Evolutionary conservation across 1,140 invertebrate species (phyloP), one percentile per base, ranked within the genome.

Genomic region (Hyposmocoma kahamanoa): DNA sequence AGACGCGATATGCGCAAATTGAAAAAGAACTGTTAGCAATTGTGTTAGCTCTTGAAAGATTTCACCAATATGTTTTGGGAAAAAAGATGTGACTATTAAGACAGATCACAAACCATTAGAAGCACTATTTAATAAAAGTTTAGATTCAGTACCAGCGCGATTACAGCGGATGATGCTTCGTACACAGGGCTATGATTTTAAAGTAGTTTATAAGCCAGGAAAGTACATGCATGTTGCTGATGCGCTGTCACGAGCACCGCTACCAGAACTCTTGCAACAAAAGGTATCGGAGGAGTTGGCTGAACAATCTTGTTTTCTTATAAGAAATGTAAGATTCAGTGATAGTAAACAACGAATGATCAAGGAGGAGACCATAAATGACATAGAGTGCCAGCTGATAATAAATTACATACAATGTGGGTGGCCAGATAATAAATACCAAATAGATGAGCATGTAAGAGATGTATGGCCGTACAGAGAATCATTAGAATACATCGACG

Each of bases 1-100:
- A 38, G 17, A 10, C 11, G 13, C 13, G 34, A 17, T 38, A 38
- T 38, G 44, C 72, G 1, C 77, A 77, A 47, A 79, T 84, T 22
- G 82, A 87, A 50, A 86, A 86, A 47, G 76, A 81, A 53, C 47
- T 67, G 19, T 26, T 67, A 3, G 62, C 56, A 17, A 68, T 82
- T 11, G 44, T 55, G 6, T 72, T 62, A 51, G 65, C 42, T 49
- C 70, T 48, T 53, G 63, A 36, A 47, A 58, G 47, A 50, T 70
- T 68, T 54, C 53, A 56, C 18, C 41, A 46, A 17, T 56, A 56
- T 26, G 24, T 59, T 56, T 51, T 39, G 53, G 58, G 0, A 32
- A 22, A n/a, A 10, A 24, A 4, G 58, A 52, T 11, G 28, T 59
- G n/a, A 50, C 71, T 17, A 63, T 81, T 0, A 62, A 85, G 59